These are phyloP conservation scores for Lipotes vexillifer DNA, from an alignment of 2,113 vertebrate genomes.

Conservation along the genomic window DNA sequence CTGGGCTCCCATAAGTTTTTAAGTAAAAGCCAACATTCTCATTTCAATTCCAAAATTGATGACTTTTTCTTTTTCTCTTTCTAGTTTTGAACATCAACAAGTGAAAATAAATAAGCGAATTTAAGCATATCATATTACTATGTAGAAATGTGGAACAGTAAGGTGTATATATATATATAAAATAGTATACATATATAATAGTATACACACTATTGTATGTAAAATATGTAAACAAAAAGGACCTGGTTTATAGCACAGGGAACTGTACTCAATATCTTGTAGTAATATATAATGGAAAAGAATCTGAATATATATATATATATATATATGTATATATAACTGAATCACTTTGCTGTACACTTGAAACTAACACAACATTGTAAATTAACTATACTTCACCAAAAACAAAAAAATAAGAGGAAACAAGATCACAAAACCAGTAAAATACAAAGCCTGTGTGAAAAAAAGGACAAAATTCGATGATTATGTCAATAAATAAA, in stretches of 20 bases:
- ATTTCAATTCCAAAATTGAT: not conserved
- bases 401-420: not conserved
- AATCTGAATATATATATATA: not conserved
- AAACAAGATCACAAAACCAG: not conserved
- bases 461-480: not conserved
- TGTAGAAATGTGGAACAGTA: not conserved
- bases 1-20: not conserved
- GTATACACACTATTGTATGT: not conserved
- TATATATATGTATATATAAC: not conserved
- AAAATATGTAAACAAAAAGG: not conserved
- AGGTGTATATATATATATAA: accelerated
- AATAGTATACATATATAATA: too few species aligned
- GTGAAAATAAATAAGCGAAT: not conserved
- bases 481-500: not conserved
- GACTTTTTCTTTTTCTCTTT: not conserved
- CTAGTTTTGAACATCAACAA: not conserved
- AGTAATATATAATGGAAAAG: not conserved
- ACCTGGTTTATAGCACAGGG: not conserved
- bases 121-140: not conserved
- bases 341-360: not conserved
- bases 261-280: not conserved
- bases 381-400: not conserved
- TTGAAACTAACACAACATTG: not conserved
- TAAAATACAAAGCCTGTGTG: not conserved
- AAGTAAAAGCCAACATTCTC: not conserved